A percentile compares a stretch with the other conserved stretches of the same genome.
phyloP scores from a whole-genome alignment of 1,140 invertebrate species.

The Drosophila carrolli region DNA sequence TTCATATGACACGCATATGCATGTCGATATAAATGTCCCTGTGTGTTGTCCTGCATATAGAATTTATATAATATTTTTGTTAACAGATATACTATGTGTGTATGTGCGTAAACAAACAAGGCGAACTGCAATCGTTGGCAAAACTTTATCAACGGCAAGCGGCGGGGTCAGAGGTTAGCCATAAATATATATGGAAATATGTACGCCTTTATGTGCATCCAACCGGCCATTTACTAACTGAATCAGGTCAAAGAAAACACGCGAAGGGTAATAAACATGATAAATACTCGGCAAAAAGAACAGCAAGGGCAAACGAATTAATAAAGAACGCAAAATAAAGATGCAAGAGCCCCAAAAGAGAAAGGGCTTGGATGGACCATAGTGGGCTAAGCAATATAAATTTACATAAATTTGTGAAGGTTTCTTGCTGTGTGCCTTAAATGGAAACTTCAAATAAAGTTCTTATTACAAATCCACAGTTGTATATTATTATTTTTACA shows the following conservation, averaged over 20 bases:
- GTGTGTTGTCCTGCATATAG: constrained; percentile 17
- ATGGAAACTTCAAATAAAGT: no score
- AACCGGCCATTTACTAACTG: constrained; percentile 17
- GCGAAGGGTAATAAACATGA: constrained; percentile 53
- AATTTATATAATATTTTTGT: constrained; percentile 39
- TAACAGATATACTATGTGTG: constrained; percentile 11
- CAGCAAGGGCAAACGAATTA: constrained; percentile 26
- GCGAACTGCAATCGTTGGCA: constrained; percentile 38
- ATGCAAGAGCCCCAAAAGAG: not conserved
- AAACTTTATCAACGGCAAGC: constrained; percentile 27
- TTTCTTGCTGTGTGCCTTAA: no score
- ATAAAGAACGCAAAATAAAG: constrained; percentile 12
- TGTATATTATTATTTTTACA: no score
- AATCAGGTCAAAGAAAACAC: constrained; percentile 51
- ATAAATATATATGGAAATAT: constrained; percentile 15
- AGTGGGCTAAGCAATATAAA: no score
- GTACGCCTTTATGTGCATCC: not conserved
- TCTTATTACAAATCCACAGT: not conserved
- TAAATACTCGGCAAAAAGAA: constrained; percentile 28
- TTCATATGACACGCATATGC: constrained; percentile 35
- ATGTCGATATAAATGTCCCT: constrained; percentile 35
- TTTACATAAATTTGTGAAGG: no score
- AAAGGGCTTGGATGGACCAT: no score
- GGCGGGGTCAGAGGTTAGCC: constrained; percentile 17
- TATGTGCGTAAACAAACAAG: constrained; percentile 24